Conservation (phyloP, 1,140 invertebrate genomes). For the Sinonovacula constricta region DNA sequence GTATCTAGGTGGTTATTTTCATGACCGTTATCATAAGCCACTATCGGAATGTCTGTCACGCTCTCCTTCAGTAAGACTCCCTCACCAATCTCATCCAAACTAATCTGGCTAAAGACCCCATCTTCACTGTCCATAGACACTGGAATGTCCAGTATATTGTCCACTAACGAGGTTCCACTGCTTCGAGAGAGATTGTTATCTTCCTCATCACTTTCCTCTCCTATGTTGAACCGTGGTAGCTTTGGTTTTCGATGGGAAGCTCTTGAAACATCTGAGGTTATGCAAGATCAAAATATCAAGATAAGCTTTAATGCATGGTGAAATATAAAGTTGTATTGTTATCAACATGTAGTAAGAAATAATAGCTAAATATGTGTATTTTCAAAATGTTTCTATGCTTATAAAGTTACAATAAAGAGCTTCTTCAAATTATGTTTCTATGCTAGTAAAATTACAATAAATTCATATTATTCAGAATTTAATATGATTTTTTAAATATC, state of each 20-base stretch:
- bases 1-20: conserved; percentile 18
- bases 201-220: conserved; percentile 45
- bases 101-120: conserved; percentile 26
- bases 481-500: too few relatives aligned
- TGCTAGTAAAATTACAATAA: background rate
- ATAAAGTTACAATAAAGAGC: background rate
- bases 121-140: conserved; percentile 23
- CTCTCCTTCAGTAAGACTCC: conserved; percentile 16
- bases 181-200: conserved; percentile 6
- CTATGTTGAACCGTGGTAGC: conserved; percentile 45
- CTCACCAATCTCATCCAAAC: conserved; percentile 28
- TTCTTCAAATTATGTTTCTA: too few relatives aligned
- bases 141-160: conserved; percentile 40
- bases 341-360: background rate
- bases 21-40: conserved; percentile 23
- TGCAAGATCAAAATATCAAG: background rate
- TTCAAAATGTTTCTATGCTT: background rate
- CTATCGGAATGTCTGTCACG: conserved; percentile 34
- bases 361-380: background rate
- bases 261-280: conserved; percentile 32
- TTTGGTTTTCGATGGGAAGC: conserved; percentile 48
- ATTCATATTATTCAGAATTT: background rate
- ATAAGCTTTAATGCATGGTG: background rate
- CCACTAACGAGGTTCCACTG: background rate
- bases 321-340: background rate